phyloP scores from a whole-genome alignment of 2,888 invertebrate species.

The Melanargia galathea region DNA sequence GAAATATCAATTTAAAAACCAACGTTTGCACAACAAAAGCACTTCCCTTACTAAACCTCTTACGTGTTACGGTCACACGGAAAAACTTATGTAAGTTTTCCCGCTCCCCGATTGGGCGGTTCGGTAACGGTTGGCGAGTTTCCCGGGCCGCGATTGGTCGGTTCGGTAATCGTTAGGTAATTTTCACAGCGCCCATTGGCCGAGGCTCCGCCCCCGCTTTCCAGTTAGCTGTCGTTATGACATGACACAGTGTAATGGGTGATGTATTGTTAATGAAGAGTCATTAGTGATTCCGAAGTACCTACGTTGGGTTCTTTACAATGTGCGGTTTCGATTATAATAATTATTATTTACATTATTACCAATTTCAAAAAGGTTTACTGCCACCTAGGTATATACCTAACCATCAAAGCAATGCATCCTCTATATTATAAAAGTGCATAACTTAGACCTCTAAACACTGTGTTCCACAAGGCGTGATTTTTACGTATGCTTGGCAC shows the following conservation, averaged over 20 bases:
- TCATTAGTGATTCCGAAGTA: conserved; percentile 54
- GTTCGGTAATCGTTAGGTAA: conserved; percentile 58
- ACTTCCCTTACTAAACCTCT: conserved; percentile 30
- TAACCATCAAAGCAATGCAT: no score
- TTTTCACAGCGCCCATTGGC: conserved; percentile 61
- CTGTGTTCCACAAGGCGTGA: no score
- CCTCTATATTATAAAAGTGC: no score
- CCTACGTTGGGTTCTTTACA: conserved; percentile 46
- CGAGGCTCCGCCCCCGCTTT: conserved; percentile 64
- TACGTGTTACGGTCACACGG: conserved; percentile 30
- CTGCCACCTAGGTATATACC: no score
- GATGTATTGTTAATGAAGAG: conserved; percentile 71
- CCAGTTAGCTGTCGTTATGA: conserved; percentile 47
- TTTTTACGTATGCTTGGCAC: no score
- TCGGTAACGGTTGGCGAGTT: conserved; percentile 59
- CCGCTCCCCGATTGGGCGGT: conserved; percentile 55
- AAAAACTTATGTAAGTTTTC: conserved; percentile 52
- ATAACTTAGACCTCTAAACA: no score
- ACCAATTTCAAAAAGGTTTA: no score
- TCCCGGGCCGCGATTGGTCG: conserved; percentile 56
- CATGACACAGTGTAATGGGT: conserved; percentile 56
- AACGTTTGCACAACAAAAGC: conserved; percentile 30
- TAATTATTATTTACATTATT: no score
- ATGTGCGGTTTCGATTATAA: conserved; percentile 6
- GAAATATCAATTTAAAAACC: conserved; percentile 20